phyloP scores from a whole-genome alignment of 1,140 invertebrate species.

The Phymastichus coffea region DNA sequence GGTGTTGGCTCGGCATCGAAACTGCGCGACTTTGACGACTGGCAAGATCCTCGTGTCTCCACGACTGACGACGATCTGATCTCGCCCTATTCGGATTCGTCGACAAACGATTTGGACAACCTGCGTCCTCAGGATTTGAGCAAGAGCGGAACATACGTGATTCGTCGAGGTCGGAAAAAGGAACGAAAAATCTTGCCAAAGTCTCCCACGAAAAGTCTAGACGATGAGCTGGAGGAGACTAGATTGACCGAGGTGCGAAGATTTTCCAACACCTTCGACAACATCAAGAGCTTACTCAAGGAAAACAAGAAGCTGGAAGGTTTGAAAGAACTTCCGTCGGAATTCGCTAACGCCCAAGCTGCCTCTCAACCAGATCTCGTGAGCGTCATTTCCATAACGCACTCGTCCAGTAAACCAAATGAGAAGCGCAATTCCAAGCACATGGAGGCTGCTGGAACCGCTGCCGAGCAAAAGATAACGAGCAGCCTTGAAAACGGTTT shows the following conservation, averaged over 20 bases:
- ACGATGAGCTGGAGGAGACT: conserved; percentile 55
- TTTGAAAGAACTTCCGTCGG: conserved; percentile 57
- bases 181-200: conserved; percentile 57
- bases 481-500: conserved; percentile 21
- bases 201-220: conserved; percentile 51
- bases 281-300: conserved; percentile 72
- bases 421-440: conserved; percentile 31
- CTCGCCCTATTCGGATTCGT: conserved; percentile 68
- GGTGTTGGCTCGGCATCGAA: conserved; percentile 62
- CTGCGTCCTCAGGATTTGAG: conserved; percentile 59
- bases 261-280: conserved; percentile 77
- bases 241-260: conserved; percentile 65
- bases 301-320: conserved; percentile 55
- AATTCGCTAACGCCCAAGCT: conserved; percentile 49
- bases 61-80: conserved; percentile 66
- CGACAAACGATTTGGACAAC: conserved; percentile 57
- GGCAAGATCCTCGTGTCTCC: conserved; percentile 63
- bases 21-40: conserved; percentile 64
- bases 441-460: not conserved
- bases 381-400: conserved; percentile 65
- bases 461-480: conserved; percentile 14
- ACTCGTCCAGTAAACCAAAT: conserved; percentile 59
- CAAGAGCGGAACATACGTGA: conserved; percentile 71
- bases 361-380: conserved; percentile 63
- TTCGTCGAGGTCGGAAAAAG: conserved; percentile 64